Evolutionary conservation across 2,113 vertebrate species (phyloP), one percentile per base, ranked within the genome.

Genomic region (Cricetomys ansorgei): DNA sequence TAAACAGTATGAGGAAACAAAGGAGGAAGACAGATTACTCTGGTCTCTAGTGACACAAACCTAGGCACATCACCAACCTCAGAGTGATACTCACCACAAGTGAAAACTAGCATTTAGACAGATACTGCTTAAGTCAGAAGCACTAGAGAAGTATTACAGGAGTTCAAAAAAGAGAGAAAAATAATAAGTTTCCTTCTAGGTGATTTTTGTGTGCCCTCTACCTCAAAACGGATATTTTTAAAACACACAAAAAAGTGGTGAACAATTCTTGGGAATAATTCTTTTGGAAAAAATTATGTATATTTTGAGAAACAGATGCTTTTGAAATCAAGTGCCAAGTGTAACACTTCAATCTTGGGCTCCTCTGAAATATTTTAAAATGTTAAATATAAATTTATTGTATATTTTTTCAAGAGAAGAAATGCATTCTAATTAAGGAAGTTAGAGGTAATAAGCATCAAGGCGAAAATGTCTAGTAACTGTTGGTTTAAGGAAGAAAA

Each of bases 391-490:
- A n/a, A 95, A 92, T 37, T 83, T n/a, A 88, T 13, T 25, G 13
- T 83, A 29, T 34, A 84, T 73, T 95, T 96, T 89, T 94, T 11
- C 53, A 91, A 88, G 72, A 96, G 43, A 94, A 80, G 50, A 94
- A 97, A 91, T 77, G 25, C 43, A 92, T n/a, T 48, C 57, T 90
- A 92, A 92, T 85, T 95, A 95, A 96, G 62, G 88, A 89, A 95
- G 89, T 75, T 72, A 81, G 50, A 92, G 21, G 89, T 29, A 75
- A 29, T 62, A 89, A 93, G 76, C 64, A 93, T 40, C 34, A 70
- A 77, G 92, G 96, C 96, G 77, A 94, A 67, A 95, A 95, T 92
- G 69, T 94, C 73, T 87, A 96, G 55, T 83, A 97, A 96, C 7
- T 43, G 45, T 73, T 95, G 90, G 93, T 94, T 87, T 92, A 95